phyloP scores from a whole-genome alignment of 2,113 vertebrate genomes.

The Crotalus tigris region DNA sequence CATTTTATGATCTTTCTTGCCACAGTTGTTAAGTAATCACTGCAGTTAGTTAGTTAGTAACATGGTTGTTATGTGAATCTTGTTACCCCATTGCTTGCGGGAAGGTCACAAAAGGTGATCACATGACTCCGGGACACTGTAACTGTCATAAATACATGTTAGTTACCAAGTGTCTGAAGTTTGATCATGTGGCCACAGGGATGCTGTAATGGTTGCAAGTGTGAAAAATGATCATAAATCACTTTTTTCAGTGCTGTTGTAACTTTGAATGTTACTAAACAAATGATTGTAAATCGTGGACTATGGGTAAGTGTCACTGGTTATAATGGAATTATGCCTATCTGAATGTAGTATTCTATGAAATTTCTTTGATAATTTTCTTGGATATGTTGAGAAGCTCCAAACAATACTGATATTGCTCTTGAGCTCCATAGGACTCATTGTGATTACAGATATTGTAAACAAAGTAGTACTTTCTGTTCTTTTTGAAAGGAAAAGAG shows the following conservation, averaged over 20 bases:
- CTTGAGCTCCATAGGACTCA: background rate
- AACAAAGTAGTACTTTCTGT: background rate
- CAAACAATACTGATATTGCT: background rate
- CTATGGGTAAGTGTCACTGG: background rate
- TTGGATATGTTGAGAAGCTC: background rate
- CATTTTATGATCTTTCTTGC: background rate
- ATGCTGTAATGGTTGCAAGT: background rate
- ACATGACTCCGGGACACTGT: background rate
- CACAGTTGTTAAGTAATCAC: background rate
- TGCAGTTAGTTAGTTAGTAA: background rate
- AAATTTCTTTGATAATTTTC: background rate
- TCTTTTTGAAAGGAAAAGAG: background rate
- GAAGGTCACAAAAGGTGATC: background rate
- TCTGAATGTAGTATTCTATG: background rate
- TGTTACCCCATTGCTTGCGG: background rate
- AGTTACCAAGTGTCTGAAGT: background rate
- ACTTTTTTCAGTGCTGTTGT: background rate
- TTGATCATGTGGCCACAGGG: background rate
- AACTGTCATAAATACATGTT: background rate
- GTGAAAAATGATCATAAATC: background rate
- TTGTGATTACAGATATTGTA: background rate
- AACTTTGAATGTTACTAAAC: background rate
- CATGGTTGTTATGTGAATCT: background rate
- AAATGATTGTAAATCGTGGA: background rate
- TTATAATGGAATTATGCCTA: background rate